phyloP scores from a whole-genome alignment of 2,113 vertebrate genomes.

The Upupa epops region DNA sequence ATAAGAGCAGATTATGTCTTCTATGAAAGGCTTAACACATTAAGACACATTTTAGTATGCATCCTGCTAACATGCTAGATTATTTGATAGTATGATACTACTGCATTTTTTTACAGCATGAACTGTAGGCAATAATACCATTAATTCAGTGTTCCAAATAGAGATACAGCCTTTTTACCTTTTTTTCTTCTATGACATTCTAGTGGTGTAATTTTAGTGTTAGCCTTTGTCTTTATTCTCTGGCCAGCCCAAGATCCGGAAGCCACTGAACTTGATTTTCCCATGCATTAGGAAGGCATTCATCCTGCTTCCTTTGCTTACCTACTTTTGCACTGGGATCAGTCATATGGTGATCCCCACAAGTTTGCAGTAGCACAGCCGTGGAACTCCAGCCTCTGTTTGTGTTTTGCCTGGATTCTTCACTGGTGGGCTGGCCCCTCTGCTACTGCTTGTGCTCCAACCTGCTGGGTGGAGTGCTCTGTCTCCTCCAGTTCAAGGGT shows the following conservation, averaged over 20 bases:
- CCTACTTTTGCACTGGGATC: accelerated
- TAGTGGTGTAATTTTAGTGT: neutral
- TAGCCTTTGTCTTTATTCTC: neutral
- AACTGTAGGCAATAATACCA: neutral
- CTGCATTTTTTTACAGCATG: neutral
- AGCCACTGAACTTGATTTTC: accelerated
- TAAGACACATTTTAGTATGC: neutral
- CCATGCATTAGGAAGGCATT: neutral
- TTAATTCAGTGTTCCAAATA: neutral
- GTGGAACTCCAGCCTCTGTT: neutral
- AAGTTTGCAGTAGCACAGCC: accelerated
- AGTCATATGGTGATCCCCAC: accelerated
- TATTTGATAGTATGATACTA: neutral
- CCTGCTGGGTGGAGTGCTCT: accelerated
- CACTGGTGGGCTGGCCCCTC: neutral
- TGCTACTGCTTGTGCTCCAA: neutral
- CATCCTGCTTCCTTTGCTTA: accelerated
- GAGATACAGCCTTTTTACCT: neutral
- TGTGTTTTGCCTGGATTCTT: neutral
- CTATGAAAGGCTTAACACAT: neutral
- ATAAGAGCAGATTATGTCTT: neutral
- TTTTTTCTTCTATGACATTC: neutral
- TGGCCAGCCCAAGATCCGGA: neutral
- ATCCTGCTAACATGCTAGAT: neutral
- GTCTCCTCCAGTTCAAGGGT: accelerated